Evolutionary conservation across 2,113 vertebrate species (phyloP).

Genomic region (Phaethon lepturus): DNA sequence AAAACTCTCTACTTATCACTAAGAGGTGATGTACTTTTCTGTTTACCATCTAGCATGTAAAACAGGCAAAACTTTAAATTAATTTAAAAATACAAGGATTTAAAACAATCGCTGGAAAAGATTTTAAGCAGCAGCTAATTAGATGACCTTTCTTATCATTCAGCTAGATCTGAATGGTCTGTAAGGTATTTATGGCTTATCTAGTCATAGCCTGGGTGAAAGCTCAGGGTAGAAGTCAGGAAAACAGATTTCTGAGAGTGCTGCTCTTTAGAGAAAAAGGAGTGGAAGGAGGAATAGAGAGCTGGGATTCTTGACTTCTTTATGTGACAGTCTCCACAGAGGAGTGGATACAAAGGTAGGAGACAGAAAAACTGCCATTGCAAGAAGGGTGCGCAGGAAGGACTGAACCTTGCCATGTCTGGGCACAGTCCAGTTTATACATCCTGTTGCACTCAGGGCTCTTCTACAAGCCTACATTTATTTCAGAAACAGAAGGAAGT

Average conservation of each 20-base stretch:
- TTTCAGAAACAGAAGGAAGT: not conserved
- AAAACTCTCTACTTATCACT: not conserved
- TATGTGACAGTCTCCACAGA: not conserved
- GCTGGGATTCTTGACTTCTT: not conserved
- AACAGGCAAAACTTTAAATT: not conserved
- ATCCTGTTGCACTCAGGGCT: not conserved
- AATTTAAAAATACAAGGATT: not conserved
- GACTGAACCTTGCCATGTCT: not conserved
- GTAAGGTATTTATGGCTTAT: not conserved
- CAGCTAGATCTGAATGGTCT: not conserved
- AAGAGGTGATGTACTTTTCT: not conserved
- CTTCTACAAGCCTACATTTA: not conserved
- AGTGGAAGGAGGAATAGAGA: not conserved
- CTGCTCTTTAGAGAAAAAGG: not conserved
- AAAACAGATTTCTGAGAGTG: not conserved
- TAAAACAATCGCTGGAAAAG: not conserved
- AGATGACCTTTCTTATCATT: not conserved
- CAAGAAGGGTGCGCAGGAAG: not conserved
- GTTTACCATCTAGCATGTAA: not conserved
- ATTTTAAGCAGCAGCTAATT: not conserved
- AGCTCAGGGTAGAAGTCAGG: not conserved
- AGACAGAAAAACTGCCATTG: not conserved
- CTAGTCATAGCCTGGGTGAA: not conserved
- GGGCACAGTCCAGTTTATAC: not conserved
- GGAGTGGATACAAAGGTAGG: not conserved